A percentile compares a stretch with the other conserved stretches of the same genome.
phyloP scores from a whole-genome alignment of 1,140 invertebrate species.

The Hylyphantes graminicola region DNA sequence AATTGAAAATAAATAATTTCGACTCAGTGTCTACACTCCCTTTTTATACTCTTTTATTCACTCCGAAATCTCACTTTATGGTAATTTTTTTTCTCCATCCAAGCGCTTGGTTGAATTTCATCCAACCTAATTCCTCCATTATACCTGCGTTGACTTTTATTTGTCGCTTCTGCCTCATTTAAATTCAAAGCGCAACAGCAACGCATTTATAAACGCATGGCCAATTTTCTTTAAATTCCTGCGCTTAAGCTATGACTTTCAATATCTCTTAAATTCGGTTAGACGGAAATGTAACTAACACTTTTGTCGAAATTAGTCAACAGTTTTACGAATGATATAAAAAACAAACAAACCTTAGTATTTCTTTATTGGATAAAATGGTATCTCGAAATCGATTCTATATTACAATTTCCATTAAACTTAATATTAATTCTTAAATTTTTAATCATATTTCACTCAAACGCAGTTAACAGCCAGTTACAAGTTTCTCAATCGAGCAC shows the following conservation, averaged over 20 bases:
- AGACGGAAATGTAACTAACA: too few relatives aligned
- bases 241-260: slow-evolving; percentile 52
- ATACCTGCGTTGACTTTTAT: slow-evolving; percentile 31
- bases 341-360: too few relatives aligned
- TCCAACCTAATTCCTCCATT: slow-evolving; percentile 39
- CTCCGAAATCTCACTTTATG: slow-evolving; percentile 4
- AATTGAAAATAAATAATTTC: slow-evolving; percentile 27
- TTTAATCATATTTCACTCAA: too few relatives aligned
- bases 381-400: too few relatives aligned
- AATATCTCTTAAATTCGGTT: slow-evolving; percentile 33
- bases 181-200: slow-evolving; percentile 35
- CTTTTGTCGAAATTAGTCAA: too few relatives aligned
- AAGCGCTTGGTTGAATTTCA: slow-evolving; percentile 20
- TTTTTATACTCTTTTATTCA: slow-evolving; percentile 4
- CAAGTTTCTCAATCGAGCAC: too few relatives aligned
- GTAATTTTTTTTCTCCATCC: slow-evolving; percentile 9
- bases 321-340: too few relatives aligned
- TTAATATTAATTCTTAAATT: too few relatives aligned
- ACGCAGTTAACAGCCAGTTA: too few relatives aligned
- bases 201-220: slow-evolving; percentile 30
- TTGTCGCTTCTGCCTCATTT: slow-evolving; percentile 33
- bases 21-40: neutral
- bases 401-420: too few relatives aligned
- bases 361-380: too few relatives aligned
- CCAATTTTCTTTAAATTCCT: slow-evolving; percentile 45